Evolutionary conservation across 2,113 vertebrate species (phyloP).

Genomic region (Phasianus colchicus): DNA sequence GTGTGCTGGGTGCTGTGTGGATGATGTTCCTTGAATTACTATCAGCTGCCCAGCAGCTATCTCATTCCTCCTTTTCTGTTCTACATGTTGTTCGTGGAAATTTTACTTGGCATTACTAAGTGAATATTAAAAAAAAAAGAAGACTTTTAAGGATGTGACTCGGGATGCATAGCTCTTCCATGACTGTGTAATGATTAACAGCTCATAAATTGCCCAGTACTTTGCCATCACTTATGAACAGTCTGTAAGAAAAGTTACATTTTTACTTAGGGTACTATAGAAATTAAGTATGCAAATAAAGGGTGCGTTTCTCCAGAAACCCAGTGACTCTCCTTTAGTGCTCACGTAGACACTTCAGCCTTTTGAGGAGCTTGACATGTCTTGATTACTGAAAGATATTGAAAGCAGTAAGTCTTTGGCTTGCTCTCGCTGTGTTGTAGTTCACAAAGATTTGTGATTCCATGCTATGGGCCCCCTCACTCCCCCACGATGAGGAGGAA

Average conservation of each 20-base stretch:
- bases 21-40: background rate
- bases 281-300: background rate
- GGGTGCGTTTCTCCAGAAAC: background rate
- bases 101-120: background rate
- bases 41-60: background rate
- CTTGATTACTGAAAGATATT: background rate
- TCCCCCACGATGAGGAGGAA: background rate
- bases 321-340: background rate
- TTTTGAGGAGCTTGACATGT: background rate
- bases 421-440: background rate
- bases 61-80: background rate
- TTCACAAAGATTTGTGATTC: background rate
- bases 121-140: background rate
- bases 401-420: background rate
- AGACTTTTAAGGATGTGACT: background rate
- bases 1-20: background rate
- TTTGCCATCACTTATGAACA: background rate
- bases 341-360: background rate
- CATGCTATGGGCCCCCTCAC: fast-evolving
- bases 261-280: background rate
- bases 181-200: background rate
- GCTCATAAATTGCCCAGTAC: background rate
- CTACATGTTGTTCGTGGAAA: background rate
- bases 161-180: background rate
- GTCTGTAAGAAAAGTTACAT: background rate